Percentiles rank a stretch among this genome's conserved stretches.
Evolutionary conservation across 2,113 vertebrate species (phyloP).

Genomic region (Oreochromis niloticus): DNA sequence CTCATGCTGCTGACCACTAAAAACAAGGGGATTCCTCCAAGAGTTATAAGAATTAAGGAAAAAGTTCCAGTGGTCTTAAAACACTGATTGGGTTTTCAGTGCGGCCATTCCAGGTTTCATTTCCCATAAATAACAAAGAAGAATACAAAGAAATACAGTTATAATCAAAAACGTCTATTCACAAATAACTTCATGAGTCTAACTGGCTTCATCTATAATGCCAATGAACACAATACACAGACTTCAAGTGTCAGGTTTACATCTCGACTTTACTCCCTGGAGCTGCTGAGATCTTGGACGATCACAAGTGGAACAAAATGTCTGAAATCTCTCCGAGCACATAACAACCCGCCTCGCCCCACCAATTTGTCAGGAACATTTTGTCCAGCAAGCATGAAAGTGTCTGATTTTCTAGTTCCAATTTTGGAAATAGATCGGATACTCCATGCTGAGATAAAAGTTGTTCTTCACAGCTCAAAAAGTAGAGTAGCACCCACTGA

Average conservation of each 20-base stretch:
- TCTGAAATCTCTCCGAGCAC: neutral
- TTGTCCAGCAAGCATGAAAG: neutral
- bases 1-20: neutral
- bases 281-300: neutral
- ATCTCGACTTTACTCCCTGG: neutral
- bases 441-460: neutral
- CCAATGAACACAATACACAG: neutral
- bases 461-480: neutral
- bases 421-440: neutral
- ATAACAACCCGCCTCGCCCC: neutral
- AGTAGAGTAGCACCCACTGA: neutral
- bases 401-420: neutral
- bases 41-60: neutral
- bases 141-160: neutral
- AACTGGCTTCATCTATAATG: neutral
- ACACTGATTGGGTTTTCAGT: neutral
- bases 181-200: neutral
- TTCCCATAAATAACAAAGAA: neutral
- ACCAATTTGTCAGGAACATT: neutral
- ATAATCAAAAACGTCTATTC: neutral
- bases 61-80: neutral
- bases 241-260: neutral
- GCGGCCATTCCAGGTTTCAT: accelerated
- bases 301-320: neutral
- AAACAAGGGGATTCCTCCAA: neutral